Evolutionary conservation across 2,113 vertebrate species (phyloP).

Genomic region (Falco punctatus): DNA sequence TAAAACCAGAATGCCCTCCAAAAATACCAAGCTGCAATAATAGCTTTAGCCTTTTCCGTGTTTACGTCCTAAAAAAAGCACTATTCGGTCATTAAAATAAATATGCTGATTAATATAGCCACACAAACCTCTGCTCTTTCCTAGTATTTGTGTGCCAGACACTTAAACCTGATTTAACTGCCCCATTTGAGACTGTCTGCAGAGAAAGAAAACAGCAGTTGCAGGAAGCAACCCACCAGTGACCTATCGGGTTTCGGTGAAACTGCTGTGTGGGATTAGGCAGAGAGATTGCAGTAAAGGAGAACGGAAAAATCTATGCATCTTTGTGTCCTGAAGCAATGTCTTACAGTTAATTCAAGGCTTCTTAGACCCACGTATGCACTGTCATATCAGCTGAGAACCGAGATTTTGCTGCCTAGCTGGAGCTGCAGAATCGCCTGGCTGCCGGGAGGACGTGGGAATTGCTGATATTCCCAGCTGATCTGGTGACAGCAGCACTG

Average conservation of each 20-base stretch:
- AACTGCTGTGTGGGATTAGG: conserved; percentile 51
- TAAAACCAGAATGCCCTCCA: neutral
- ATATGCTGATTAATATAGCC: neutral
- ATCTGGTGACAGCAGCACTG: neutral
- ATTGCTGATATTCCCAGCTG: neutral
- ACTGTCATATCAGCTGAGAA: neutral
- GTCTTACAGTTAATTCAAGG: conserved; percentile 60
- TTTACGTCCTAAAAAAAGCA: neutral
- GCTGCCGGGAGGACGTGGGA: neutral
- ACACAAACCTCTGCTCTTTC: neutral
- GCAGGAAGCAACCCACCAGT: conserved; percentile 11
- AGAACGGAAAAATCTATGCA: conserved; percentile 49
- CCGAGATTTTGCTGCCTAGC: neutral
- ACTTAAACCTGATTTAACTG: conserved; percentile 46
- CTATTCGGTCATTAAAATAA: neutral
- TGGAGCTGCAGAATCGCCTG: neutral
- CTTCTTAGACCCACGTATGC: neutral
- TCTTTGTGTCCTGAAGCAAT: conserved; percentile 62
- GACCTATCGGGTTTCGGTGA: conserved; percentile 46
- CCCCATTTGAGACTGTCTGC: conserved; percentile 38
- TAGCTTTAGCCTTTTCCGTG: neutral
- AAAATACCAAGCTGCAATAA: neutral
- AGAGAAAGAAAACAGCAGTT: conserved; percentile 40
- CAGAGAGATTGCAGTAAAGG: neutral
- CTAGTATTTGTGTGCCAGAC: neutral